Evolutionary conservation across 2,113 vertebrate genomes (phyloP).

Genomic region (Baryphthengus martii): DNA sequence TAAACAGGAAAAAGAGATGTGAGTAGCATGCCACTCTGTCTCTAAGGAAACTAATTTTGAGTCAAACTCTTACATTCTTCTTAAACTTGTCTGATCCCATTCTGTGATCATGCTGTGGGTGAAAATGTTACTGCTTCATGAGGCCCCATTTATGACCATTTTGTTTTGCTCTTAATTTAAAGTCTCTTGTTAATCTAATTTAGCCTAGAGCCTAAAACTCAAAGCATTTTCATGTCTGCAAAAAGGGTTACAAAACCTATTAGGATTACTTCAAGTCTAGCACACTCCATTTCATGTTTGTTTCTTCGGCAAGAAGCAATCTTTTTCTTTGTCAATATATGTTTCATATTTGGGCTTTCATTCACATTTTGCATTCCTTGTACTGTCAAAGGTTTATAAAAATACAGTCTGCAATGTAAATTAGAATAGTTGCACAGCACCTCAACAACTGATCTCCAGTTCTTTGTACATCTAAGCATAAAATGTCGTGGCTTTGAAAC

Average conservation of each 20-base stretch:
- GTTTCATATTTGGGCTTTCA: background rate
- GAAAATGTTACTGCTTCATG: background rate
- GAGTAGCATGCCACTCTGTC: background rate
- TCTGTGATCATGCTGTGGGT: background rate
- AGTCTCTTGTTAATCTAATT: background rate
- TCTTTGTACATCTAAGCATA: background rate
- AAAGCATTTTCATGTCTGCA: background rate
- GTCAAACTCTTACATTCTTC: background rate
- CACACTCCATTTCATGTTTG: background rate
- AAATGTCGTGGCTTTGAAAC: background rate
- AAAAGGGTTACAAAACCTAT: background rate
- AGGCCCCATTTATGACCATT: background rate
- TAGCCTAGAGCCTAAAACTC: background rate
- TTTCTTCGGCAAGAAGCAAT: background rate
- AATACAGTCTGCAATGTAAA: background rate
- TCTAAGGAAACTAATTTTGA: background rate
- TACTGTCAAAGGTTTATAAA: background rate
- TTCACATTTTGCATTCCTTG: background rate
- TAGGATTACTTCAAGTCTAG: background rate
- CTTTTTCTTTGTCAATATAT: background rate
- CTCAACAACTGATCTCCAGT: background rate
- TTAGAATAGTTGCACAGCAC: background rate
- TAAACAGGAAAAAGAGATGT: background rate
- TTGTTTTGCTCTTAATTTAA: background rate
- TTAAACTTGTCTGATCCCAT: background rate